phyloP scores from a whole-genome alignment of 2,113 vertebrate species.

The Oplegnathus fasciatus region DNA sequence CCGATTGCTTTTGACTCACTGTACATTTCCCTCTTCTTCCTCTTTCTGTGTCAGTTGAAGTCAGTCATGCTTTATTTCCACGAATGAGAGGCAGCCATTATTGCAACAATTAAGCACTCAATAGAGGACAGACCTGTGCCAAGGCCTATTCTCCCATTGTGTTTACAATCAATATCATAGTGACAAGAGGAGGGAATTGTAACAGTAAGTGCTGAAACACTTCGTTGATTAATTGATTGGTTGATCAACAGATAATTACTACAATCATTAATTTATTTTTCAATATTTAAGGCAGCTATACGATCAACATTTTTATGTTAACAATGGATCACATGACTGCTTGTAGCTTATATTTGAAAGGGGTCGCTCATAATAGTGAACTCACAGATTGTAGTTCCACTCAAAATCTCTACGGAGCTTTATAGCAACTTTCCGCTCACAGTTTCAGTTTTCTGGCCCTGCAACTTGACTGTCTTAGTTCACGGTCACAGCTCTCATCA shows the following conservation, averaged over 20 bases:
- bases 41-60: conserved; percentile 29
- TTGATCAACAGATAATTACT: neutral
- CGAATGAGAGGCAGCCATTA: conserved; percentile 19
- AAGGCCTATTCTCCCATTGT: conserved; percentile 1
- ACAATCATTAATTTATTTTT: neutral
- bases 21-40: conserved; percentile 2
- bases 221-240: neutral
- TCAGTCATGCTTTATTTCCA: conserved; percentile 46
- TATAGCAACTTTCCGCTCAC: neutral
- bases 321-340: neutral
- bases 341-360: neutral
- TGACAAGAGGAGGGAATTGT: neutral
- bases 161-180: neutral
- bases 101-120: conserved; percentile 40
- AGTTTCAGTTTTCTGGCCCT: neutral
- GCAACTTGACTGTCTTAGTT: neutral
- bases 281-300: neutral
- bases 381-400: neutral
- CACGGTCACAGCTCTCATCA: neutral
- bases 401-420: neutral
- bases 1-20: conserved; percentile 15
- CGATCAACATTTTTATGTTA: neutral
- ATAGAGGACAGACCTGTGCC: conserved; percentile 20
- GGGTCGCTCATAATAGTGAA: neutral
- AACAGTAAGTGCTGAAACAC: neutral